These are phyloP conservation scores for Physella acuta DNA, from an alignment of 1,140 invertebrate genomes.

Conservation along the genomic window DNA sequence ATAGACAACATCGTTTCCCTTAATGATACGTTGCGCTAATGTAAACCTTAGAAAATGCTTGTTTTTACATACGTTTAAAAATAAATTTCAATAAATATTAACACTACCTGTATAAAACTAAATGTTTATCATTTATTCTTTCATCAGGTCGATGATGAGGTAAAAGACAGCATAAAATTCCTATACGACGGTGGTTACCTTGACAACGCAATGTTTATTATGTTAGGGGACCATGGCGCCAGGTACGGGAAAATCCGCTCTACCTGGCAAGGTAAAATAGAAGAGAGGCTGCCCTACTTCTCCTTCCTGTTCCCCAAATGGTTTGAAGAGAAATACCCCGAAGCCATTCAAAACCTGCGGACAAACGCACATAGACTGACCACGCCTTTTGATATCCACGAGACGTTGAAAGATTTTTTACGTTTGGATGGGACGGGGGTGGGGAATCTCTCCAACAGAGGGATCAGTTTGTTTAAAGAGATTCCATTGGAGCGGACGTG, in stretches of 20 bases:
- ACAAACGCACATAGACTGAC: slow-evolving; percentile 19
- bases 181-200: slow-evolving; percentile 66
- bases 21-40: no score
- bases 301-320: slow-evolving; percentile 75
- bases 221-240: slow-evolving; percentile 90
- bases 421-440: slow-evolving; percentile 58
- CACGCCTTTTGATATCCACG: neutral
- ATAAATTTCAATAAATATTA: no score
- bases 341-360: slow-evolving; percentile 69
- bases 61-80: no score
- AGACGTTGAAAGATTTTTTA: neutral
- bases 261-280: slow-evolving; percentile 81
- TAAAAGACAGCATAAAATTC: slow-evolving; percentile 70
- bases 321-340: slow-evolving; percentile 68
- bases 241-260: slow-evolving; percentile 76
- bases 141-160: slow-evolving; percentile 71
- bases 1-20: no score
- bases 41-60: no score
- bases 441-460: slow-evolving; percentile 61
- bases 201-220: slow-evolving; percentile 69
- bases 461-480: slow-evolving; percentile 69
- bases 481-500: slow-evolving; percentile 73
- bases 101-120: no score
- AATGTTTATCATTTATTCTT: slow-evolving; percentile 64
- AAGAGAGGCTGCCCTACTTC: slow-evolving; percentile 85